Evolutionary conservation across 2,888 invertebrate species (phyloP).

Genomic region (Patella caerulea): DNA sequence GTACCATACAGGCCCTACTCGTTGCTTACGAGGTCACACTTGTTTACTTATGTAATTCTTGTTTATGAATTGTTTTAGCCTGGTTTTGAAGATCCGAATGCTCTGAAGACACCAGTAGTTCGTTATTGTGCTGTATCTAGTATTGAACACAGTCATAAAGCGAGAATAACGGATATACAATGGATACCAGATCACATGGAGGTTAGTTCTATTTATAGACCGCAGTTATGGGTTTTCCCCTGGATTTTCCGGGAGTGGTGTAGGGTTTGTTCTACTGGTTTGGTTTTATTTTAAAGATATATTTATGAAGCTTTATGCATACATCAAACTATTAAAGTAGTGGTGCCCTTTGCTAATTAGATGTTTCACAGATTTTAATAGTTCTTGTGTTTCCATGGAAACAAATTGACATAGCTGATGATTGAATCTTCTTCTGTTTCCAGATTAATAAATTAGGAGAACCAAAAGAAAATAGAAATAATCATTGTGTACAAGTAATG

Average conservation of each 20-base stretch:
- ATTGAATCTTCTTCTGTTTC: constrained; percentile 6
- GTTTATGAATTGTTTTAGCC: constrained; percentile 52
- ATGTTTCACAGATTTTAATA: too few relatives aligned
- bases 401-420: too few relatives aligned
- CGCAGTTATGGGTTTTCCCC: too few relatives aligned
- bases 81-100: constrained; percentile 71
- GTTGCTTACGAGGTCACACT: not conserved
- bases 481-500: constrained; percentile 67
- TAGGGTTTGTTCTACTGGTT: not conserved
- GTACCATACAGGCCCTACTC: constrained; percentile 14
- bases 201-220: constrained; percentile 43
- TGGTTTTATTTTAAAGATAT: not conserved
- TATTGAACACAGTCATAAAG: constrained; percentile 70
- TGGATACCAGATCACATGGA: constrained; percentile 72
- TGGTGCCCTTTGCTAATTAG: too few relatives aligned
- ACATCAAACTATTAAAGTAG: too few relatives aligned
- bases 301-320: too few relatives aligned
- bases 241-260: not conserved
- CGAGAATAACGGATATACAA: constrained; percentile 68
- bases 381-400: too few relatives aligned
- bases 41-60: not conserved
- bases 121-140: constrained; percentile 71
- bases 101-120: constrained; percentile 68
- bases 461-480: constrained; percentile 65
- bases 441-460: constrained; percentile 70